Conservation (phyloP, 2,888 invertebrate species). For the Pammene fasciana region DNA sequence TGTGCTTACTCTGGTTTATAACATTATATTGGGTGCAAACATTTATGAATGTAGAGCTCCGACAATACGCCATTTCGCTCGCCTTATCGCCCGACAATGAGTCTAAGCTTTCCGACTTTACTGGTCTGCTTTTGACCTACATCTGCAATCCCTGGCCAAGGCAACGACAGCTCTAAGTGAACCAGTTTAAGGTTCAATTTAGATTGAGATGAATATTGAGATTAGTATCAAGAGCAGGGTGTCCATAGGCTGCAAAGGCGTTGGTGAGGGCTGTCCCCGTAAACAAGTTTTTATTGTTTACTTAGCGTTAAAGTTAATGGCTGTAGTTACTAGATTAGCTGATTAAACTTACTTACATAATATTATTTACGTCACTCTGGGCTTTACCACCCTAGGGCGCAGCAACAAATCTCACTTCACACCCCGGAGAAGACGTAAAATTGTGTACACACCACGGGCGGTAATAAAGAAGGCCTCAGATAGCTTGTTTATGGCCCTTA, state of each 20-base stretch:
- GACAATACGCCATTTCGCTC: conserved; percentile 3
- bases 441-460: too few relatives aligned
- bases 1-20: not conserved
- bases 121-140: conserved; percentile 22
- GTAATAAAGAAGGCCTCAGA: too few relatives aligned
- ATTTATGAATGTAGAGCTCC: not conserved
- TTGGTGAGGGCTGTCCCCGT: conserved; percentile 20
- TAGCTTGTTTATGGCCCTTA: too few relatives aligned
- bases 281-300: conserved; percentile 29
- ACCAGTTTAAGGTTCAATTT: not conserved
- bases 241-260: conserved; percentile 15
- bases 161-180: not conserved
- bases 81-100: conserved; percentile 37
- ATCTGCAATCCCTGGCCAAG: not conserved
- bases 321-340: not conserved
- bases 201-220: not conserved
- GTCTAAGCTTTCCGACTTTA: conserved; percentile 19
- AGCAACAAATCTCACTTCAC: too few relatives aligned
- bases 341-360: too few relatives aligned
- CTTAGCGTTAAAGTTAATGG: not conserved
- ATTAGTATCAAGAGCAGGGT: conserved; percentile 10
- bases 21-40: not conserved
- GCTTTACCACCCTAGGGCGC: too few relatives aligned
- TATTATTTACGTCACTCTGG: too few relatives aligned
- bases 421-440: too few relatives aligned